Conservation (phyloP, 2,888 invertebrate species). For the Aproaerema taeniolella region DNA sequence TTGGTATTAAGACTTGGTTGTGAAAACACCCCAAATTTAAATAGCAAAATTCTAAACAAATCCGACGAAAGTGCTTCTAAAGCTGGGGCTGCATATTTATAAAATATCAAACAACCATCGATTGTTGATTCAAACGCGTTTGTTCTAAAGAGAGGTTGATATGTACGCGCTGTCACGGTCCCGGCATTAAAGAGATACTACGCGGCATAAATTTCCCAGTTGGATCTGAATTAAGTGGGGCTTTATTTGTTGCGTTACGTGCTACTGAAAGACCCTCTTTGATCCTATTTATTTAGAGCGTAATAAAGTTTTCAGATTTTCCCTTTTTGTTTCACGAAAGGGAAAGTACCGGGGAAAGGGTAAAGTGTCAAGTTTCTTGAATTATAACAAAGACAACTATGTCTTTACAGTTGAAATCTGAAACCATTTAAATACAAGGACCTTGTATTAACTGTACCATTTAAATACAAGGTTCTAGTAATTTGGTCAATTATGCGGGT, state of each 20-base stretch:
- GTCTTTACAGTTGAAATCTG: too few relatives aligned
- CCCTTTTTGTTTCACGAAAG: conserved; percentile 21
- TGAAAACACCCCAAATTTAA: conserved; percentile 2
- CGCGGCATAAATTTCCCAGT: conserved; percentile 66
- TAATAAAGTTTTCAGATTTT: conserved; percentile 39
- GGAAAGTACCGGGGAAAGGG: too few relatives aligned
- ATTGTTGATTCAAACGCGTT: conserved; percentile 45
- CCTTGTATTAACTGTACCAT: too few relatives aligned
- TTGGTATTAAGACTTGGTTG: not conserved
- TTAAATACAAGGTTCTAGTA: too few relatives aligned
- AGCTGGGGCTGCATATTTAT: too few relatives aligned
- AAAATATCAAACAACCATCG: too few relatives aligned
- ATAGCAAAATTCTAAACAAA: conserved; percentile 12
- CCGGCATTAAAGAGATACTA: conserved; percentile 67
- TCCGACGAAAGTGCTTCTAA: conserved; percentile 12
- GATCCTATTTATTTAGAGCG: conserved; percentile 43
- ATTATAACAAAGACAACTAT: too few relatives aligned
- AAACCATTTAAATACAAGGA: too few relatives aligned
- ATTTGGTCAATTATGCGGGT: too few relatives aligned
- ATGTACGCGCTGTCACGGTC: conserved; percentile 68
- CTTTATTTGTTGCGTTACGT: conserved; percentile 72
- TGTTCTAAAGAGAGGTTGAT: conserved; percentile 49
- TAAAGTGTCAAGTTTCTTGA: too few relatives aligned
- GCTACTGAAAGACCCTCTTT: conserved; percentile 39
- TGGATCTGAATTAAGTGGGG: conserved; percentile 69